Base-by-base conservation (phyloP, 2,797 vertebrate genomes). In the Notoglanidium macrostoma region DNA sequence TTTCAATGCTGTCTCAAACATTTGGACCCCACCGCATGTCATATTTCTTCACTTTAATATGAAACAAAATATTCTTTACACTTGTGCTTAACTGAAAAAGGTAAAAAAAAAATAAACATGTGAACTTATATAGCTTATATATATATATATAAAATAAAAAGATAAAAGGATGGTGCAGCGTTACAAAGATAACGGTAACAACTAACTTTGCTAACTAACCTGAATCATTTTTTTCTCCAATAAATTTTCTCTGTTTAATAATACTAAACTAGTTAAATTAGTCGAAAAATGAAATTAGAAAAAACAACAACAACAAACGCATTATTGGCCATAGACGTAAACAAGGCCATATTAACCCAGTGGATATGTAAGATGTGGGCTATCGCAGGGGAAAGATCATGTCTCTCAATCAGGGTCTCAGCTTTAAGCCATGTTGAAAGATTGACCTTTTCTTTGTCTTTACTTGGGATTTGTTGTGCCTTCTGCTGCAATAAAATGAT, bases 391-490 rank as follows among this genome's bases (percentile, higher is more conserved):
- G 29, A 77, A 55, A 17, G 29, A 32, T 57, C 9, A 23, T 57
- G 19, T 35, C 76, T 76, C 73, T 57, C 49, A 55, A 29, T 54
- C 49, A 32, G n/a, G 14, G 0, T 87, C 78, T 88, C 85, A 32
- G 85, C 40, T 26, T 88, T 92, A 89, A 91, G 44, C 68, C 70
- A 78, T 91, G 86, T 92, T 89, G 91, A 92, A 93, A 91, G 91
- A 59, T 85, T 93, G 92, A 94, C 93, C 94, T 95, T 94, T 94
- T 87, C 85, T 74, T 70, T 82, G 87, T 87, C 81, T 82, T 82
- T 87, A 83, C 87, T 90, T 90, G 67, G 86, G 89, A 92, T 92
- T 91, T 90, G 85, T 81, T 88, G 86, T 86, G 85, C 55, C 40
- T 59, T 23, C 21, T 80, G 55, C 32, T 59, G 55, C 77, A 35